These are phyloP conservation scores for Echinops telfairi DNA, from an alignment of 2,113 vertebrate species.

Conservation along the genomic window DNA sequence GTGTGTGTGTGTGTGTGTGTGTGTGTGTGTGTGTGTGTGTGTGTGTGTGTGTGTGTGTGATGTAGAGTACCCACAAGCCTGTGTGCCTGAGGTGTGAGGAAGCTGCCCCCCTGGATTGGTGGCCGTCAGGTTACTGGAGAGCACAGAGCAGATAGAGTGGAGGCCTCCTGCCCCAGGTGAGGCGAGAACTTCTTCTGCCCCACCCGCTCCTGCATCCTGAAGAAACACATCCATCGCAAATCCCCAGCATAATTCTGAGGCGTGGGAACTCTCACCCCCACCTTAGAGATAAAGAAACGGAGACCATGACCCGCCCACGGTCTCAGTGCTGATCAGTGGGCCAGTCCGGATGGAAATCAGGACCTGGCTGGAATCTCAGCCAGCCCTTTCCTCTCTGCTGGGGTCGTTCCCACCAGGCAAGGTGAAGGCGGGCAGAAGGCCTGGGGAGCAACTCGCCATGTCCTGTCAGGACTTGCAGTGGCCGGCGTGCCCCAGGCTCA, in stretches of 20 bases:
- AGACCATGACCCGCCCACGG: not conserved
- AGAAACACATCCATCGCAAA: not conserved
- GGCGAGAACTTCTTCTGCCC: not conserved
- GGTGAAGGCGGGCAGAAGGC: rapidly evolving
- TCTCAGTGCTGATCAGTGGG: not conserved
- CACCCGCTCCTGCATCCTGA: not conserved
- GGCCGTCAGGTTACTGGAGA: not conserved
- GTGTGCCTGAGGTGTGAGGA: not conserved
- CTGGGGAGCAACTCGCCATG: rapidly evolving
- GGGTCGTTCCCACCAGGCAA: not conserved
- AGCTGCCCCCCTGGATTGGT: not conserved
- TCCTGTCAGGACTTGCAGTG: not conserved
- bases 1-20: not conserved
- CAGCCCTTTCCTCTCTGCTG: not conserved
- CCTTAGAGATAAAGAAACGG: not conserved
- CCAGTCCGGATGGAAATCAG: not conserved
- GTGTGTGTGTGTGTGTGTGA: not conserved
- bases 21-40: no score
- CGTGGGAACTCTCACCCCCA: not conserved
- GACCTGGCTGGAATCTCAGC: not conserved
- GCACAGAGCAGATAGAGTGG: no score
- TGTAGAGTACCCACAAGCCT: not conserved
- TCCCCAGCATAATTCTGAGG: not conserved
- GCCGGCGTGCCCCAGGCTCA: not conserved
- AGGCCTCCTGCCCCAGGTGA: not conserved